Evolutionary conservation across 2,888 invertebrate species (phyloP).

Genomic region (Nebria salina): DNA sequence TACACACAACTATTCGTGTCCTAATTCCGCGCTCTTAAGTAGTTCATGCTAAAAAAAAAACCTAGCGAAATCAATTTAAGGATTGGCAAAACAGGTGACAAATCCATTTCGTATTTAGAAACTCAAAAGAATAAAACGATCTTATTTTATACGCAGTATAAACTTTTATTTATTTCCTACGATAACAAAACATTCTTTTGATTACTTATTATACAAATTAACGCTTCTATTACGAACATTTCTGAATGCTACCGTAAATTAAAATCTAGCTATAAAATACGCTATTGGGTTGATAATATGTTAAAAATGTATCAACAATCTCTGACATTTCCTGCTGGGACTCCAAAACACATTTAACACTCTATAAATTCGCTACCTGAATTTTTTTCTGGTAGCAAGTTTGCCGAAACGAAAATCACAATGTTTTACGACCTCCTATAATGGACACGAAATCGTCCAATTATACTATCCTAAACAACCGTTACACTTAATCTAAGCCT

Average conservation of each 20-base stretch:
- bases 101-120: no score
- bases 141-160: no score
- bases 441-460: not conserved
- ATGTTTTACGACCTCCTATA: not conserved
- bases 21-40: slow-evolving; percentile 21
- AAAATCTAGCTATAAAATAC: not conserved
- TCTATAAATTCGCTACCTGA: not conserved
- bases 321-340: not conserved
- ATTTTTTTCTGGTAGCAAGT: not conserved
- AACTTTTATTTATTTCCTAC: no score
- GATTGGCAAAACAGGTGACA: no score
- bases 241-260: not conserved
- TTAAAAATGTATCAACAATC: not conserved
- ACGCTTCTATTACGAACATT: no score
- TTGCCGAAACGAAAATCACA: not conserved
- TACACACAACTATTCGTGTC: slow-evolving; percentile 7
- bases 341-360: not conserved
- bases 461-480: not conserved
- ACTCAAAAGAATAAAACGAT: no score
- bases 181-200: no score
- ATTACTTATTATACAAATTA: no score
- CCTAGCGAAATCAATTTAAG: not conserved
- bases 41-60: slow-evolving; percentile 6
- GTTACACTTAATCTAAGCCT: not conserved
- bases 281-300: not conserved